Percentiles rank a stretch among this genome's conserved stretches.
These are phyloP conservation scores for Drosophila mimetica DNA, from an alignment of 2,888 invertebrate species.

Conservation along the genomic window DNA sequence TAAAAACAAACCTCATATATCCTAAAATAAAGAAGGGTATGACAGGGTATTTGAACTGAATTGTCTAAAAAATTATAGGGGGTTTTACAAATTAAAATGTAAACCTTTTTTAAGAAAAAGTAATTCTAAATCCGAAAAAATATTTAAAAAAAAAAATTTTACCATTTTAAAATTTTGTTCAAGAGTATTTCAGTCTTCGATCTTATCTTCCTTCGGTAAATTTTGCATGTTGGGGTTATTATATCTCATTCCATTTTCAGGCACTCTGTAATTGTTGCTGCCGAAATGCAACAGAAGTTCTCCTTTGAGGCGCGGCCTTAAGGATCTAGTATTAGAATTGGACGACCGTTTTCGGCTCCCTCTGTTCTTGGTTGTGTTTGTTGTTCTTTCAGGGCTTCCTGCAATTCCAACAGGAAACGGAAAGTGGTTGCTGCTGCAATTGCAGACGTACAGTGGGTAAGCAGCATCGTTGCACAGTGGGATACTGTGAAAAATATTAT, in stretches of 20 bases:
- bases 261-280: conserved; percentile 61
- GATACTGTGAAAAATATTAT: neutral
- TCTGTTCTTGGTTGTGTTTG: conserved; percentile 7
- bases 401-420: conserved; percentile 69
- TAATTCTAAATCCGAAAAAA: too few species aligned
- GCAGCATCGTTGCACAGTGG: conserved; percentile 13
- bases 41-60: too few species aligned
- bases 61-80: too few species aligned
- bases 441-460: conserved; percentile 25
- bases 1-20: too few species aligned
- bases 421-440: conserved; percentile 68
- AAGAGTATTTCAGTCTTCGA: neutral
- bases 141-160: too few species aligned
- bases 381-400: conserved; percentile 43
- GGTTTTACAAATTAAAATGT: too few species aligned
- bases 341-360: conserved; percentile 22
- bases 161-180: too few species aligned
- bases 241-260: conserved; percentile 1
- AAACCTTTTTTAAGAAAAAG: too few species aligned
- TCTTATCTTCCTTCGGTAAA: neutral
- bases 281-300: conserved; percentile 57
- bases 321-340: conserved; percentile 63
- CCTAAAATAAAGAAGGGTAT: too few species aligned
- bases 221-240: conserved; percentile 22
- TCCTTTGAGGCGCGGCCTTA: conserved; percentile 29